Percentiles rank a stretch among this genome's conserved stretches.
phyloP scores from a whole-genome alignment of 2,113 vertebrate species.

The Gallinago undulata region DNA sequence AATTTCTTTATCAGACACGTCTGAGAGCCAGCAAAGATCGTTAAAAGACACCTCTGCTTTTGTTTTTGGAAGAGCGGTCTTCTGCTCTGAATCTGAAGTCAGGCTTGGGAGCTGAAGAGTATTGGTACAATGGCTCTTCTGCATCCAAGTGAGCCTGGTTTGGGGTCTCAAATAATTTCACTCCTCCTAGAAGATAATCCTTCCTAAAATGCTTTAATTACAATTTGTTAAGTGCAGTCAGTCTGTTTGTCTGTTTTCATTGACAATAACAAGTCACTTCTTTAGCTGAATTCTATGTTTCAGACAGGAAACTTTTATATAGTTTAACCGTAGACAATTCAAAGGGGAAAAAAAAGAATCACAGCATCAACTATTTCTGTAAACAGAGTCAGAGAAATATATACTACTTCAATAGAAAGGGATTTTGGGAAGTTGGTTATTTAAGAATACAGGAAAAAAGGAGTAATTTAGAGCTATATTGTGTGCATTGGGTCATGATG shows the following conservation, averaged over 20 bases:
- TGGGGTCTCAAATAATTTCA: neutral
- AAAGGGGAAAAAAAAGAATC: neutral
- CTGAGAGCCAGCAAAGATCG: neutral
- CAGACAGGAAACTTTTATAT: constrained; percentile 23
- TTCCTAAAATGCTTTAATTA: neutral
- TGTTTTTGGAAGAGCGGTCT: neutral
- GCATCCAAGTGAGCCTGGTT: neutral
- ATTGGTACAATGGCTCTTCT: neutral
- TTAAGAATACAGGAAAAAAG: constrained; percentile 18
- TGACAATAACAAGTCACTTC: neutral
- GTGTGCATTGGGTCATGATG: constrained; percentile 1
- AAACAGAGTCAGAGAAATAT: constrained; percentile 10
- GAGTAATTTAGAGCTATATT: constrained; percentile 42
- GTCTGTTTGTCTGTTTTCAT: neutral
- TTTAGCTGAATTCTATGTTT: neutral
- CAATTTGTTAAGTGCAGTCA: neutral
- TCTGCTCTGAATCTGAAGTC: neutral
- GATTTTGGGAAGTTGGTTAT: constrained; percentile 22
- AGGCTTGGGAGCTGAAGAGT: neutral
- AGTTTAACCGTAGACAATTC: neutral
- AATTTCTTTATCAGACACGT: neutral
- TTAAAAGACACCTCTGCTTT: neutral
- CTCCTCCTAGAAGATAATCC: neutral
- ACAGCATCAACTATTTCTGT: constrained; percentile 21
- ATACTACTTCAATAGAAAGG: neutral